Percentiles rank a stretch among this genome's conserved stretches.
These are phyloP conservation scores for Arctia plantaginis DNA, from an alignment of 2,888 invertebrate species.

Conservation along the genomic window DNA sequence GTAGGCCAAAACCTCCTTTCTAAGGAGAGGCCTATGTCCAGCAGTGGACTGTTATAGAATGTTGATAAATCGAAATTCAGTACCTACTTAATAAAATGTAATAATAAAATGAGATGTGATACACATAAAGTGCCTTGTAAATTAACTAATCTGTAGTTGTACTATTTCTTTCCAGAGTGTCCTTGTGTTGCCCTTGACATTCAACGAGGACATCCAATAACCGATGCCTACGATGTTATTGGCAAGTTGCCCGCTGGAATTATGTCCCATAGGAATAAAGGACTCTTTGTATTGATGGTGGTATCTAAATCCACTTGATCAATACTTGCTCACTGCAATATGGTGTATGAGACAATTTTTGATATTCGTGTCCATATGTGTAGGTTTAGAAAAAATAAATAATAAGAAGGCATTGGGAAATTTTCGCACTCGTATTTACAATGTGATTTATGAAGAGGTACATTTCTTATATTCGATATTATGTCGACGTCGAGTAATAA, in stretches of 20 bases:
- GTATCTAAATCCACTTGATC: slow-evolving; percentile 37
- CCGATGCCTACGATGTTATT: slow-evolving; percentile 55
- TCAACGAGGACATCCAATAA: slow-evolving; percentile 53
- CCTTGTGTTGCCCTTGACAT: slow-evolving; percentile 54
- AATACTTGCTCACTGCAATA: slow-evolving; percentile 24
- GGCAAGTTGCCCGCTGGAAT: slow-evolving; percentile 63
- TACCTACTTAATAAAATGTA: too few species aligned
- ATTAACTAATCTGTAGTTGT: background rate
- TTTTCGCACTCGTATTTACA: too few species aligned
- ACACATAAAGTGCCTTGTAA: background rate
- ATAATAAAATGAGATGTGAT: background rate
- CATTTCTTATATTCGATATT: too few species aligned
- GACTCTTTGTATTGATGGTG: slow-evolving; percentile 36
- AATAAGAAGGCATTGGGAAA: too few species aligned
- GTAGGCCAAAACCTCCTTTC: too few species aligned
- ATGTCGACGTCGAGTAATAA: too few species aligned
- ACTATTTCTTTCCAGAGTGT: slow-evolving; percentile 22
- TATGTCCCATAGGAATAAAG: slow-evolving; percentile 47
- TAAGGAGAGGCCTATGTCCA: too few species aligned
- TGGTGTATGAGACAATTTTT: background rate
- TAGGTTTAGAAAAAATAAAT: too few species aligned
- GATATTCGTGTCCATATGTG: background rate
- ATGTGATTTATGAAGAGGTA: too few species aligned
- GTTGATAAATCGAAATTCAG: too few species aligned
- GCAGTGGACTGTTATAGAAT: too few species aligned